Evolutionary conservation across 2,797 vertebrate genomes (phyloP), one percentile per base, ranked within the genome.

Genomic region (Chromobotia macracanthus): DNA sequence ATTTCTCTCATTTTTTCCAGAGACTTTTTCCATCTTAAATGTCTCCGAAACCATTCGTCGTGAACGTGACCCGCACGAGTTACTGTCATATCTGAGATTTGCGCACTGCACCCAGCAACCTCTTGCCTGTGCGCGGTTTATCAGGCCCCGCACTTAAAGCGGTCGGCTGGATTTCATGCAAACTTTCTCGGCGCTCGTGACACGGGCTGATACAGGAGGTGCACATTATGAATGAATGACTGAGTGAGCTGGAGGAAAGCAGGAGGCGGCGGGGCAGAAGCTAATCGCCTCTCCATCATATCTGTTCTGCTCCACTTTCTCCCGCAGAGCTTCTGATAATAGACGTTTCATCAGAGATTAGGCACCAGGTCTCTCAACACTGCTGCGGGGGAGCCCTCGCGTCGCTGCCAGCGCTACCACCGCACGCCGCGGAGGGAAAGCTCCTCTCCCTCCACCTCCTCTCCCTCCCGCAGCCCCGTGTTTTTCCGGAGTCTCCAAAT

Each of bases 281-380:
- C 92, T 94, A 94, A 94, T 95, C 93, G 92, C 87, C 91, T 93
- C 93, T 94, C 93, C 94, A 93, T 94, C 93, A 94, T 92, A 94
- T 94, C 92, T 91, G 93, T 94, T 93, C 93, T 94, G 92, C 91
- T 93, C 92, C 89, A 89, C 91, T 93, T 92, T 94, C 94, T 94
- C 93, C 89, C 41, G 1, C 91, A 91, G 90, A 91, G 91, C 82
- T 86, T 91, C 90, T 90, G 93, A 94, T 94, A 94, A 94, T 94
- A 92, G 92, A 85, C 87, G 90, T 93, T 93, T 93, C 92, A 92
- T 93, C 92, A 93, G 91, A 93, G 93, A 93, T 94, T 92, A 93
- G 91, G 90, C 92, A 94, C 90, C 87, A 77, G 80, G 74, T 77
- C 70, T 84, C 58, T 77, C 81, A 75, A 81, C 80, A 77, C 81